phyloP scores from a whole-genome alignment of 2,797 vertebrate species.

The Bovichtus diacanthus region DNA sequence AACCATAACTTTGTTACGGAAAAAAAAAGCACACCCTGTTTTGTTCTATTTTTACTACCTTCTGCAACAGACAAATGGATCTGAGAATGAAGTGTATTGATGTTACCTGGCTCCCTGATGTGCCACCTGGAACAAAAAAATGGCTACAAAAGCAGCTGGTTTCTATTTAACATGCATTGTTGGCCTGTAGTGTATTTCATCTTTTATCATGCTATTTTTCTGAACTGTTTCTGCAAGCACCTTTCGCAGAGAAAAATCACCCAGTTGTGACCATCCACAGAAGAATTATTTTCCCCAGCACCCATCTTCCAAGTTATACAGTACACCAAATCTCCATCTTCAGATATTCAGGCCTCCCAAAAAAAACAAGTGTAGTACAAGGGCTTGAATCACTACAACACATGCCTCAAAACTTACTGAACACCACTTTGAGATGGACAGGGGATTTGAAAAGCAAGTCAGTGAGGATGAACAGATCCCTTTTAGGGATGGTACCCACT shows the following conservation, averaged over 20 bases:
- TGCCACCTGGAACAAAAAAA: conserved; percentile 6
- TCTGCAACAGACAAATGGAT: conserved; percentile 38
- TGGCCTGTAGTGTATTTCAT: not conserved
- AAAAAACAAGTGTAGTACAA: not conserved
- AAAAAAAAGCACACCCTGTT: not conserved
- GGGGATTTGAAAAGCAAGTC: conserved; percentile 28
- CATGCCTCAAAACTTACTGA: conserved; percentile 24
- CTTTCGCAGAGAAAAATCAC: conserved; percentile 7
- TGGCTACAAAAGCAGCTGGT: conserved; percentile 3
- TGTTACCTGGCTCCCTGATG: conserved; percentile 16
- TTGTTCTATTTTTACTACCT: conserved; percentile 36
- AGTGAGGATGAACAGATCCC: conserved; percentile 8
- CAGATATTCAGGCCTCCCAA: conserved; percentile 3
- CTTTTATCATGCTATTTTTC: not conserved
- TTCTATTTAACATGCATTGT: conserved; percentile 15
- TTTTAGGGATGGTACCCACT: conserved; percentile 14
- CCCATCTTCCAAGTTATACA: conserved; percentile 7
- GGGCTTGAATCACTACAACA: conserved; percentile 39
- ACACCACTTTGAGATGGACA: conserved; percentile 18
- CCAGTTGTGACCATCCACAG: not conserved
- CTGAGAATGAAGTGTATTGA: conserved; percentile 19
- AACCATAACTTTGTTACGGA: not conserved
- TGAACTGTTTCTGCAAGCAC: not conserved
- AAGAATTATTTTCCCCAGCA: not conserved
- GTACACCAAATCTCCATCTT: conserved; percentile 11